Evolutionary conservation across 2,888 invertebrate species (phyloP), one percentile per base, ranked within the genome.

Genomic region (Zelleria hepariella): DNA sequence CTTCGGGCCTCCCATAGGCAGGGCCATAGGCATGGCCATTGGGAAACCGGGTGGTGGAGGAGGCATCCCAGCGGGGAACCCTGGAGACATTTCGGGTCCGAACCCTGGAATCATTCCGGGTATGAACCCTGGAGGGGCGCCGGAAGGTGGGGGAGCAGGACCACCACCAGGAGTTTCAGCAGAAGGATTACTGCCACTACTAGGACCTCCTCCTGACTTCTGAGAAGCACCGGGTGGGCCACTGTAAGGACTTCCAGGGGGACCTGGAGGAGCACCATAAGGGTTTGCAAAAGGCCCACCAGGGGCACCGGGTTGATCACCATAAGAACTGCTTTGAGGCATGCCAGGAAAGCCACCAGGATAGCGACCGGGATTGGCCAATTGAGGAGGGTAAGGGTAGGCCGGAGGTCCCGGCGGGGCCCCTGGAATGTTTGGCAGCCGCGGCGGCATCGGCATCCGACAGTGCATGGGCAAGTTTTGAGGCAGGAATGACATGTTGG

Each of bases 401-500:
- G 7, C 24, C 3, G 57, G 53, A 25, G 48, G 57, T n/a, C 23
- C 7, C 8, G 42, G 7, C 51, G 27, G 26, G 8, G 23, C 32
- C 7, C 24, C n/a, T 24, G 53, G 7, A 2, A 52, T 26, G 5
- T 20, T 26, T 7, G 27, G 26, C 32, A 56, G 61, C 5, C 69
- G 65, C 18, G 65, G 64, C 53, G 62, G 70, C 7, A 68, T 68
- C 23, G 82, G 79, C 80, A 86, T 72, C n/a, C 82, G 77, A 60
- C 87, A 87, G 65, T 87, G 87, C 86, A 87, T 82, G 0, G 87
- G 87, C 18, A 87, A 68, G 52, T 69, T 75, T 68, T 86, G 86
- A 20, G 87, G 87, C 24, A 86, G 79, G 64, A 65, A 86, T 52
- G 78, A 71, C 32, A 82, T 65, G 51, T 77, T 74, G 1, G 78